phyloP scores from a whole-genome alignment of 2,888 invertebrate species.

The Melanophora roralis region DNA sequence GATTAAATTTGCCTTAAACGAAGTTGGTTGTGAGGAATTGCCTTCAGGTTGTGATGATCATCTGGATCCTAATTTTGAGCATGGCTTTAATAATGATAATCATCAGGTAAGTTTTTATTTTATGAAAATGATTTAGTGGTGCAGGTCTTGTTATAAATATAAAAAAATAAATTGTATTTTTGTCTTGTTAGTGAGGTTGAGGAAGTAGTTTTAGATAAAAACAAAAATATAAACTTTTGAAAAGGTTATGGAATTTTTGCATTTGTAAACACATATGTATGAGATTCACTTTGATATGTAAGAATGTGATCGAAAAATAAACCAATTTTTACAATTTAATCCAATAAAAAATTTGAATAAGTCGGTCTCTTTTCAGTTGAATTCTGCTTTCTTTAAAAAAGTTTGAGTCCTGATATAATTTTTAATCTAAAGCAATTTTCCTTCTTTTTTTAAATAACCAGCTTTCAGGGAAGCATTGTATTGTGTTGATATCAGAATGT shows the following conservation, averaged over 20 bases:
- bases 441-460: too few species aligned
- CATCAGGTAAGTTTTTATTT: constrained; percentile 79
- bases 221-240: constrained; percentile 16
- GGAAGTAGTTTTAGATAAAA: constrained; percentile 35
- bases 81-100: constrained; percentile 78
- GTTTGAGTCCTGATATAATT: too few species aligned
- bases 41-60: constrained; percentile 86
- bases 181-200: constrained; percentile 42
- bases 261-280: constrained; percentile 17
- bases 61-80: constrained; percentile 80
- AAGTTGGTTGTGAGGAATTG: constrained; percentile 91
- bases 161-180: not conserved
- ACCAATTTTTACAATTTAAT: not conserved
- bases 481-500: too few species aligned
- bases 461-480: too few species aligned
- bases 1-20: constrained; percentile 89
- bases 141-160: constrained; percentile 31
- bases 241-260: constrained; percentile 35
- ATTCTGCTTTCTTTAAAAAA: too few species aligned
- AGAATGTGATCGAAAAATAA: constrained; percentile 35
- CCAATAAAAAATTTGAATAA: too few species aligned
- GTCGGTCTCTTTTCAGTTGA: too few species aligned
- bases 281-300: not conserved
- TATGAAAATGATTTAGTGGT: constrained; percentile 3
- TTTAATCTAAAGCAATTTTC: too few species aligned